Base-by-base conservation (phyloP, 2,888 invertebrate species). In the Stictocephala bisonia region DNA sequence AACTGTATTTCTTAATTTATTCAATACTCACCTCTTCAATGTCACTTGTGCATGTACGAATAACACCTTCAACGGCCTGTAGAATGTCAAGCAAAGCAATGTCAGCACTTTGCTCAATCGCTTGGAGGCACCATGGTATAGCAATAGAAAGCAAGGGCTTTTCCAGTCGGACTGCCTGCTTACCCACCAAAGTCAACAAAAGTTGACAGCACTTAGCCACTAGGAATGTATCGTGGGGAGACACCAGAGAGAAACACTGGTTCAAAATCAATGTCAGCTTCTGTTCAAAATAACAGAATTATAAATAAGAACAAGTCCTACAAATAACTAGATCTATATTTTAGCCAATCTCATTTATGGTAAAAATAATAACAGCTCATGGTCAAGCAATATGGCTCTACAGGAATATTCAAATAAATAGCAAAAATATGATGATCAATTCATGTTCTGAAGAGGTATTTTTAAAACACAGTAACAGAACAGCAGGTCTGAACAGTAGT, bases 191-290 rank as follows among this genome's bases (percentile, higher is more conserved):
- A 77, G 86, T 87, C 72, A 85, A 85, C 27, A 90, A 83, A 71
- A 90, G 82, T 79, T 87, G 86, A 77, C 89, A 88, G 74, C 87
- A 85, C 84, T 89, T 90, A 24, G 87, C 85, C 4, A 87, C 85
- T 64, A 90, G 81, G 71, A 85, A 84, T 66, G 86, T 85, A 81
- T 90, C 89, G 29, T 82, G 83, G 3, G 88, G 85, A 27, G 77
- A 71, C 15, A 79, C 75, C 29, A 77, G 53, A 2, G 75, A 71
- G 68, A 76, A 77, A 50, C 78, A 78, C 20, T 77, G 77, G 44
- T 76, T 76, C 31, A 79, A 71, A 13, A 78, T 67, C 15, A 76
- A 72, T 26, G 75, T 71, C 15, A 74, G 76, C 71, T 75, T 77
- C 79, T 79, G 77, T 24, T n/a, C n/a, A n/a, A n/a, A n/a, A n/a